Evolutionary conservation across 1,140 invertebrate genomes (phyloP).

Genomic region (Drosophila punjabiensis): DNA sequence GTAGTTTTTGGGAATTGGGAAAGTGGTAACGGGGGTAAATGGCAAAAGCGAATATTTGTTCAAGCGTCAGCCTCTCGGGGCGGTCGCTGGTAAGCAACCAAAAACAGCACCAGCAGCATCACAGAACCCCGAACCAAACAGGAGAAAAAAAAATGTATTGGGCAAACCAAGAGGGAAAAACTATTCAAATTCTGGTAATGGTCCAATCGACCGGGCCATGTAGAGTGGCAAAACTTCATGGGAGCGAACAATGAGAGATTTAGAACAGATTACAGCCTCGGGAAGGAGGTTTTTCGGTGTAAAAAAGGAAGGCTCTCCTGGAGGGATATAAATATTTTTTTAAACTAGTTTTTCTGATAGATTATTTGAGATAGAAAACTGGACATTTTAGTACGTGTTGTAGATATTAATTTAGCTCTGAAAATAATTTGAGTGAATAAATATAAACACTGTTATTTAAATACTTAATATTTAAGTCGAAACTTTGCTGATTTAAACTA

Average conservation of each 20-base stretch:
- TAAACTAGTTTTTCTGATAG: not conserved
- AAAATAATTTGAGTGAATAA: no score
- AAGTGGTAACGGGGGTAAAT: not conserved
- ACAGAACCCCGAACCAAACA: constrained; percentile 9
- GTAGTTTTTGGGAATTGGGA: not conserved
- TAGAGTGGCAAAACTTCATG: not conserved
- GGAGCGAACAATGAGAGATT: constrained; percentile 9
- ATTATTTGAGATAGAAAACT: not conserved
- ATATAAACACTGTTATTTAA: no score
- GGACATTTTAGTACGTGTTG: no score
- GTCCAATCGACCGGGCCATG: not conserved
- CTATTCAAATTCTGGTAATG: constrained; percentile 45
- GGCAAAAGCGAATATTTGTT: constrained; percentile 29
- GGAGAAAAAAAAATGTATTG: constrained; percentile 20
- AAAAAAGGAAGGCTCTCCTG: not conserved
- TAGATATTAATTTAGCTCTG: no score
- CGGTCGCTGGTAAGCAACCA: constrained; percentile 2
- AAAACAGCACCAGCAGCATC: constrained; percentile 11
- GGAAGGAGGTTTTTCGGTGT: not conserved
- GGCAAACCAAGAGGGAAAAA: constrained; percentile 22
- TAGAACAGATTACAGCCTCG: constrained; percentile 1
- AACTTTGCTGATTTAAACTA: no score
- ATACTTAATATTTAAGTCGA: no score
- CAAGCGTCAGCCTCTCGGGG: constrained; percentile 24
- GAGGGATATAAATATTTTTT: not conserved